Conservation (phyloP, 2,888 invertebrate genomes). For the Clostera curtula region DNA sequence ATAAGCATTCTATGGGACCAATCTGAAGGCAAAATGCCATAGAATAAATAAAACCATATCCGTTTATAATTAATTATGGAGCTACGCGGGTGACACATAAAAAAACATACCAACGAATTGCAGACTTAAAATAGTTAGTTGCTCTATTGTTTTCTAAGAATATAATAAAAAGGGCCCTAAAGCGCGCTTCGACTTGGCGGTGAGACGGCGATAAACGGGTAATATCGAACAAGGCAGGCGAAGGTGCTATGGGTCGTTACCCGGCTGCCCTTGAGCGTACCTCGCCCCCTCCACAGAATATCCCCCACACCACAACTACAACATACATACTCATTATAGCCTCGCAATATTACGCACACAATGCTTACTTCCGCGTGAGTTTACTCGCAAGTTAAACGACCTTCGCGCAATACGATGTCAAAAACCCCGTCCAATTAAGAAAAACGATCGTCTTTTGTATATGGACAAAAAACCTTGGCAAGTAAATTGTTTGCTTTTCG, state of each 20-base stretch:
- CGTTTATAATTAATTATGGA: too few species aligned
- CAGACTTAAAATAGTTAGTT: too few species aligned
- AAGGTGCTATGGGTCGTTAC: conserved; percentile 52
- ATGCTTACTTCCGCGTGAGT: conserved; percentile 35
- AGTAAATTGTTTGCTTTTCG: too few species aligned
- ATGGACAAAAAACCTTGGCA: too few species aligned
- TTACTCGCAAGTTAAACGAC: conserved; percentile 43
- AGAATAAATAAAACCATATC: too few species aligned
- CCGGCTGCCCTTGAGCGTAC: conserved; percentile 66
- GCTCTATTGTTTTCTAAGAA: not conserved
- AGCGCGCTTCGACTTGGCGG: too few species aligned
- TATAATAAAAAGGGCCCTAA: not conserved
- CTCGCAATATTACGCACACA: conserved; percentile 23
- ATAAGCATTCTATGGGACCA: too few species aligned
- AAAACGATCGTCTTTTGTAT: not conserved
- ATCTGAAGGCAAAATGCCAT: too few species aligned
- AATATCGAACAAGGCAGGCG: conserved; percentile 27
- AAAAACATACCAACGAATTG: too few species aligned
- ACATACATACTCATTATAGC: conserved; percentile 12
- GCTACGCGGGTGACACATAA: too few species aligned
- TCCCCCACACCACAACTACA: too few species aligned
- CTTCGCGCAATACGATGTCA: conserved; percentile 34
- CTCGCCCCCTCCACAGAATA: too few species aligned
- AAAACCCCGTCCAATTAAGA: conserved; percentile 19
- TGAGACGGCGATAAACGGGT: conserved; percentile 14